phyloP scores from a whole-genome alignment of 2,888 invertebrate genomes.

The Aleiodes leptofemur region DNA sequence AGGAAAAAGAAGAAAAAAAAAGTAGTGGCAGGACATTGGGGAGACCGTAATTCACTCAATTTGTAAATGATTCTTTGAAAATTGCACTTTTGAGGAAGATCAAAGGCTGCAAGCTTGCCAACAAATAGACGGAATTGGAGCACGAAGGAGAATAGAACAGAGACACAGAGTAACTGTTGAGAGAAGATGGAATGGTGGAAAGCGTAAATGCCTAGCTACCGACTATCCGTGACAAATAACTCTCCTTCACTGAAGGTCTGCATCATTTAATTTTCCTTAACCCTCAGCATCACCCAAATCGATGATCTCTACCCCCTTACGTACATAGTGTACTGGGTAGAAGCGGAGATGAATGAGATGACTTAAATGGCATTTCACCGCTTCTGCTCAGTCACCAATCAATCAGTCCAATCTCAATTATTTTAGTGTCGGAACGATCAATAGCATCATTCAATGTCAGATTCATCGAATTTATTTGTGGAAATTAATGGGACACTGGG shows the following conservation, averaged over 20 bases:
- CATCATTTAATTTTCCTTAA: conserved; percentile 75
- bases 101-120: neutral
- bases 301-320: conserved; percentile 71
- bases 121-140: neutral
- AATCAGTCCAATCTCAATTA: conserved; percentile 71
- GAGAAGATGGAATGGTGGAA: conserved; percentile 19
- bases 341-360: conserved; percentile 71
- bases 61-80: too few relatives aligned
- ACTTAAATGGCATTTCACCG: conserved; percentile 70
- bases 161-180: conserved; percentile 27
- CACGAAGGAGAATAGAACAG: conserved; percentile 10
- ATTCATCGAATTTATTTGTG: conserved; percentile 26
- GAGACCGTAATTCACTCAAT: conserved; percentile 17
- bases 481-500: too few relatives aligned
- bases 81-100: neutral
- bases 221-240: conserved; percentile 72
- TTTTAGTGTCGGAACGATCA: conserved; percentile 69
- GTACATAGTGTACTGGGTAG: conserved; percentile 66
- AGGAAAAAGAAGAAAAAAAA: conserved; percentile 1
- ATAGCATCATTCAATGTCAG: conserved; percentile 55
- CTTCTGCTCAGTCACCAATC: conserved; percentile 62
- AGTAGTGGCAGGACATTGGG: conserved; percentile 17
- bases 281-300: conserved; percentile 67
- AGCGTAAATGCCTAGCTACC: conserved; percentile 42
- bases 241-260: conserved; percentile 72